These are phyloP conservation scores for Tigriopus japonicus DNA, from an alignment of 1,140 invertebrate genomes.

Conservation along the genomic window DNA sequence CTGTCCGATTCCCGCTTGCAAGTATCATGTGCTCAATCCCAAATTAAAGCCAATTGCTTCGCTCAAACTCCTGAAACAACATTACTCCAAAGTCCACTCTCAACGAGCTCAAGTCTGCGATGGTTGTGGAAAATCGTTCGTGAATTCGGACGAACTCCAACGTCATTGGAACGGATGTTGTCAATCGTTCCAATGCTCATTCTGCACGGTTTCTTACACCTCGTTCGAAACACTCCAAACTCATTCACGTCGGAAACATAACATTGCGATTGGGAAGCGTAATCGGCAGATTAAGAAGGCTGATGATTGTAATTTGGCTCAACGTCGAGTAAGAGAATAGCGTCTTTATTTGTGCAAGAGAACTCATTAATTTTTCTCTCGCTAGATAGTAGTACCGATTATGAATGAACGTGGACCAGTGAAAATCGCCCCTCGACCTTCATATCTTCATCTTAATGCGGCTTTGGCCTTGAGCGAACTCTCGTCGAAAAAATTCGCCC, in stretches of 20 bases:
- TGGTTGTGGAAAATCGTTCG: not conserved
- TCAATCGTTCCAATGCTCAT: not conserved
- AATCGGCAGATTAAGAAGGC: too few relatives aligned
- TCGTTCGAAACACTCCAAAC: slow-evolving; percentile 2
- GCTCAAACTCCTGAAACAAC: slow-evolving; percentile 5
- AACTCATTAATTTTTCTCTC: too few relatives aligned
- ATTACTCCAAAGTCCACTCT: slow-evolving; percentile 5
- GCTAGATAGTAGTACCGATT: too few relatives aligned
- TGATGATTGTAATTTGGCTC: too few relatives aligned
- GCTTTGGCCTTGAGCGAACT: not conserved
- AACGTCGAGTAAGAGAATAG: too few relatives aligned
- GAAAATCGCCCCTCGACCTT: too few relatives aligned
- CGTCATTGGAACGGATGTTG: not conserved
- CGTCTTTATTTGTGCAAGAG: too few relatives aligned
- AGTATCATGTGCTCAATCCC: not conserved
- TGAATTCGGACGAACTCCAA: not conserved
- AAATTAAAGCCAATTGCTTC: not conserved
- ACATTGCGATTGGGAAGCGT: too few relatives aligned
- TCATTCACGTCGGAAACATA: not conserved
- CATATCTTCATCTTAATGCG: not conserved
- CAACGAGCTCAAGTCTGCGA: not conserved
- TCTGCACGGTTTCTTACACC: not conserved
- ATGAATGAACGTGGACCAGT: too few relatives aligned
- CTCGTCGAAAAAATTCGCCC: too few relatives aligned
- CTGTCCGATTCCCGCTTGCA: too few relatives aligned